Conservation (phyloP, 2,797 vertebrate genomes). For the Crotalus adamanteus region DNA sequence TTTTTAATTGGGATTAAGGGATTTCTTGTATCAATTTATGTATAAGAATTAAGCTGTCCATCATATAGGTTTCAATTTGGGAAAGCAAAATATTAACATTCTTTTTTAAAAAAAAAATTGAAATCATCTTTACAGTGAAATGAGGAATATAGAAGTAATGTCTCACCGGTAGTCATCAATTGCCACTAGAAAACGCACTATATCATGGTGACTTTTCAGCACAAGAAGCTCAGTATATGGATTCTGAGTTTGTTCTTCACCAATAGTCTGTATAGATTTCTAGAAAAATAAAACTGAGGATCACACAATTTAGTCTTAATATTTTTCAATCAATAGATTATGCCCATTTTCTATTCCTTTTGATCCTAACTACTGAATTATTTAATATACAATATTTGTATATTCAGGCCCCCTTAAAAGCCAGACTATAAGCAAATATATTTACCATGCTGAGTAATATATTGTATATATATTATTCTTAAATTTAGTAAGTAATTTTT, state of each 20-base stretch:
- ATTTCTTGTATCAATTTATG: neutral
- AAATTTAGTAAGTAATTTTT: neutral
- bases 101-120: slow-evolving; percentile 15
- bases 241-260: slow-evolving; percentile 94
- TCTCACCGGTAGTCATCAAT: slow-evolving; percentile 94
- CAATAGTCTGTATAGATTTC: slow-evolving; percentile 89
- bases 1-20: neutral
- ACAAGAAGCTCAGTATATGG: slow-evolving; percentile 94
- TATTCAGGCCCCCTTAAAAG: neutral
- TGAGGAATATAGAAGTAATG: slow-evolving; percentile 17
- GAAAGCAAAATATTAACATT: neutral
- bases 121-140: neutral
- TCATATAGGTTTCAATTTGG: neutral
- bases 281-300: slow-evolving; percentile 60
- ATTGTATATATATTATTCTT: neutral
- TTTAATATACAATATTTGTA: neutral
- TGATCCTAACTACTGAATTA: neutral
- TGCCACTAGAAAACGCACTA: slow-evolving; percentile 93
- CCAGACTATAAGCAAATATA: neutral
- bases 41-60: neutral
- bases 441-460: neutral
- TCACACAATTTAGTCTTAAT: neutral
- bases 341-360: neutral
- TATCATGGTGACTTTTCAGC: slow-evolving; percentile 94
- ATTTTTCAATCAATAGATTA: neutral